These are phyloP conservation scores for Myiopsitta monachus DNA, from an alignment of 2,113 vertebrate genomes.

Conservation along the genomic window DNA sequence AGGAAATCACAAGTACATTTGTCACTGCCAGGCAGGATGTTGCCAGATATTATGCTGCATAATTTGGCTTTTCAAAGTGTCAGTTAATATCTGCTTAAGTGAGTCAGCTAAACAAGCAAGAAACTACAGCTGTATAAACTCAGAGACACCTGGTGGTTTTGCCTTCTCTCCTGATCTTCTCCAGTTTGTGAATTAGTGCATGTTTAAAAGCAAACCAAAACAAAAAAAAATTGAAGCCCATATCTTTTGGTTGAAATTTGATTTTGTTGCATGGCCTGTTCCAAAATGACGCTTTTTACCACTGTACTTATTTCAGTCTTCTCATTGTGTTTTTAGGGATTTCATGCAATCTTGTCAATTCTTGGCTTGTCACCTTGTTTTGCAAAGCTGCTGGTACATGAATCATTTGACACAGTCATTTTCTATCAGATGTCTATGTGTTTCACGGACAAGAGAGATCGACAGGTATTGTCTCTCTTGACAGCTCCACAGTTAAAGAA, in stretches of 20 bases:
- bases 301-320: background rate
- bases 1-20: background rate
- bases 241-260: background rate
- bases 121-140: background rate
- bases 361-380: conserved; percentile 83
- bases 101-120: background rate
- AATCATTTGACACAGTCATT: conserved; percentile 86
- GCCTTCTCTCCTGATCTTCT: background rate
- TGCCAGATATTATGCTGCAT: background rate
- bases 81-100: background rate
- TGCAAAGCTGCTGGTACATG: conserved; percentile 80
- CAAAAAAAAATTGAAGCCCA: background rate
- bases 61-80: background rate
- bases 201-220: background rate
- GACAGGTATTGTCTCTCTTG: conserved; percentile 69
- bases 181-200: background rate
- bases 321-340: conserved; percentile 76
- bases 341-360: conserved; percentile 81
- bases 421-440: conserved; percentile 85
- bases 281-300: background rate
- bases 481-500: background rate
- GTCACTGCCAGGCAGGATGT: background rate
- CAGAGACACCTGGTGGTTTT: background rate
- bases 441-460: conserved; percentile 68
- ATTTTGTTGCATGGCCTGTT: background rate